Conservation (phyloP, 2,113 vertebrate genomes). For the Sebastes fasciatus region DNA sequence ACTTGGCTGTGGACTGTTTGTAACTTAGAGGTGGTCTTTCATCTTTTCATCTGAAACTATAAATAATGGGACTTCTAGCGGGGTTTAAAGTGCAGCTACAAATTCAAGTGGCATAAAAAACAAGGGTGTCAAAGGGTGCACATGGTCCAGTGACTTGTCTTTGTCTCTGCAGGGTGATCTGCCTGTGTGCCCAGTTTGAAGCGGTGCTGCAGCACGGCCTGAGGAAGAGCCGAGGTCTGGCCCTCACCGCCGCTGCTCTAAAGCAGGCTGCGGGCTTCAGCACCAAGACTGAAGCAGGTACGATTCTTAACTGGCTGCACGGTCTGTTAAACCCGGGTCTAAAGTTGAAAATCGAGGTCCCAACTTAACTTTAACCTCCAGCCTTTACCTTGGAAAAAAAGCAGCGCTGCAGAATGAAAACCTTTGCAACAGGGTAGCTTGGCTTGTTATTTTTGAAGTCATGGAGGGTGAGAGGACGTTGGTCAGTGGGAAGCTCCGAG, state of each 20-base stretch:
- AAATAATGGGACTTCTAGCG: background rate
- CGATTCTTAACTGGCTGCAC: rapidly evolving
- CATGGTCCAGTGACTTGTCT: background rate
- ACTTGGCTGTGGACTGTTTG: background rate
- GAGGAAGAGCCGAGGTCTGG: slow-evolving; percentile 92
- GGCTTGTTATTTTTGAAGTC: slow-evolving; percentile 18
- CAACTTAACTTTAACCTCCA: background rate
- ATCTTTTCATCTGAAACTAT: background rate
- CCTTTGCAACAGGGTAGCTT: background rate
- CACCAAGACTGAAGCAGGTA: slow-evolving; percentile 95
- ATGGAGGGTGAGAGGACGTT: background rate
- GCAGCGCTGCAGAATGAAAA: background rate
- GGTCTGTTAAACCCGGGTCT: background rate
- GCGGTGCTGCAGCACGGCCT: slow-evolving; percentile 95
- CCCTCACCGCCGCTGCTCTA: slow-evolving; percentile 94
- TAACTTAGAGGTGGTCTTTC: background rate
- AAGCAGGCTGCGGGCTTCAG: slow-evolving; percentile 96
- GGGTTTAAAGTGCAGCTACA: background rate
- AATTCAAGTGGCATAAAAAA: background rate
- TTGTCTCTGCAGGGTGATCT: slow-evolving; percentile 91
- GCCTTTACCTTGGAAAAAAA: background rate
- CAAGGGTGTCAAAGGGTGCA: background rate
- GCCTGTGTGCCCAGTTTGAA: slow-evolving; percentile 97
- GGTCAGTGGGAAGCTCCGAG: background rate
- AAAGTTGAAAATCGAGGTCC: background rate